Evolutionary conservation across 1,140 invertebrate genomes (phyloP).

Genomic region (Vanessa atalanta): DNA sequence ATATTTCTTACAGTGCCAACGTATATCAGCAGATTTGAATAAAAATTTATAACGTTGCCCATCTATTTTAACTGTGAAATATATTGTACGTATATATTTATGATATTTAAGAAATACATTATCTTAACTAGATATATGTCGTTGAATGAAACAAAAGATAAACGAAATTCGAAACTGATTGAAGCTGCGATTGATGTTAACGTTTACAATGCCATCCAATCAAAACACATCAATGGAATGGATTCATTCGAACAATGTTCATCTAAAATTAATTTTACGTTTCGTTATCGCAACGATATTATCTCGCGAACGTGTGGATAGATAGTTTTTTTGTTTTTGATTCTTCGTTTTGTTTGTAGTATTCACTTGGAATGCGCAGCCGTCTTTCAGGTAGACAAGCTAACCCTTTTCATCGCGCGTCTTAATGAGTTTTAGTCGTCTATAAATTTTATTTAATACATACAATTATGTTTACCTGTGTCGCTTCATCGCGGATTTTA

Average conservation of each 20-base stretch:
- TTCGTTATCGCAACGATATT: neutral
- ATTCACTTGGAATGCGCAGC: too few species aligned
- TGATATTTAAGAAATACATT: too few species aligned
- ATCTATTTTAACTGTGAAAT: too few species aligned
- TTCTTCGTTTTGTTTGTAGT: neutral
- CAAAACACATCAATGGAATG: constrained; percentile 6
- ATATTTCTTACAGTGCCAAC: neutral
- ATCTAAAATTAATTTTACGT: neutral
- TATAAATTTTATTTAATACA: too few species aligned
- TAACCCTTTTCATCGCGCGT: too few species aligned
- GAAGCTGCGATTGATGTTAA: neutral
- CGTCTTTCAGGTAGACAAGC: too few species aligned
- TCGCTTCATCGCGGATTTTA: too few species aligned
- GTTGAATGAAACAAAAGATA: neutral
- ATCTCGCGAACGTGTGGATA: neutral
- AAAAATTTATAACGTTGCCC: too few species aligned
- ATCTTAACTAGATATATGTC: neutral
- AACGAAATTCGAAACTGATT: neutral
- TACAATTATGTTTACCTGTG: too few species aligned
- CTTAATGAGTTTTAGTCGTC: too few species aligned
- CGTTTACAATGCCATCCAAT: constrained; percentile 11
- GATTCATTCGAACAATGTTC: constrained; percentile 4
- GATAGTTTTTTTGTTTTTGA: neutral
- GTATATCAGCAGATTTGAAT: too few species aligned
- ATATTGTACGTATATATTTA: too few species aligned